Conservation (phyloP, 2,113 vertebrate species). For the Plestiodon gilberti region DNA sequence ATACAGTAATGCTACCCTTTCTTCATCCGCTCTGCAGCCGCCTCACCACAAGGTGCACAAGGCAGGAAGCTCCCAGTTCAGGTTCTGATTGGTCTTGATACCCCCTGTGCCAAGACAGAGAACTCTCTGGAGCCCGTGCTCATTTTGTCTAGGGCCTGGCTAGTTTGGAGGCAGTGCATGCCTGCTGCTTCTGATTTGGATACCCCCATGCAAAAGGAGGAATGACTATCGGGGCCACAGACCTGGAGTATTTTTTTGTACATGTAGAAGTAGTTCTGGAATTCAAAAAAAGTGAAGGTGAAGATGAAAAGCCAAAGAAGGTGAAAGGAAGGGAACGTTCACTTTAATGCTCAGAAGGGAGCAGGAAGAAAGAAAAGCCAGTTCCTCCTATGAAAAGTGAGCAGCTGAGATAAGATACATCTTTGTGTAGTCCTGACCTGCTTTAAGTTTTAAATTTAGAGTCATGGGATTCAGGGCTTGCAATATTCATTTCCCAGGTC, state of each 20-base stretch:
- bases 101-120: not conserved
- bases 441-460: constrained; percentile 52
- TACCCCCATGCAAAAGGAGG: no score
- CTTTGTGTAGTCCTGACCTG: not conserved
- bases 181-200: not conserved
- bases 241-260: not conserved
- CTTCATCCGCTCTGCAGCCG: not conserved
- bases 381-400: not conserved
- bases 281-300: not conserved
- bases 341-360: constrained; percentile 26
- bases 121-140: not conserved
- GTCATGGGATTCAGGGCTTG: constrained; percentile 31
- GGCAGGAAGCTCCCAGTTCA: no score
- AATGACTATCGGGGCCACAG: not conserved
- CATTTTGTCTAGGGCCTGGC: not conserved
- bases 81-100: no score
- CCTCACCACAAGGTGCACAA: not conserved
- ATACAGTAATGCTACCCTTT: not conserved
- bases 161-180: not conserved
- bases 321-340: constrained; percentile 10
- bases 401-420: not conserved
- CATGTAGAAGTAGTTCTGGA: not conserved
- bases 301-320: constrained; percentile 25
- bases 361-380: constrained; percentile 6
- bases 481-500: constrained; percentile 36